Percentiles rank a stretch among this genome's conserved stretches.
These are phyloP conservation scores for Aplysina aerophoba DNA, from an alignment of 37 sponge, comb jelly and placozoan species.

Conservation along the genomic window DNA sequence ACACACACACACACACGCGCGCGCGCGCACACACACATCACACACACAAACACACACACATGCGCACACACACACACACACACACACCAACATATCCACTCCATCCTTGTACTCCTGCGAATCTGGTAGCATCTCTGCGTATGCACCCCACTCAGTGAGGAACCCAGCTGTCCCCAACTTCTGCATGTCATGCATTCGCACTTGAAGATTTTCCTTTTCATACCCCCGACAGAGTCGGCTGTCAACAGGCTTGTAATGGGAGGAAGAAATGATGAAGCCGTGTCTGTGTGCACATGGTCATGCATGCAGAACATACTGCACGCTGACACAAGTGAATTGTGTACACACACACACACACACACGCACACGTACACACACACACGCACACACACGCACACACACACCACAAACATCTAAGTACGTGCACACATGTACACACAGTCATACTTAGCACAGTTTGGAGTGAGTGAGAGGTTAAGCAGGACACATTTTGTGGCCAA, in stretches of 20 bases:
- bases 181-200: conserved; percentile 53
- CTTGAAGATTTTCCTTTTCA: conserved; percentile 49
- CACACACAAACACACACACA: conserved; percentile 2
- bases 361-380: no score
- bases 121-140: conserved; percentile 26
- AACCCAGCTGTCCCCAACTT: conserved; percentile 74
- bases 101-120: conserved; percentile 35
- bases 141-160: conserved; percentile 88
- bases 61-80: conserved; percentile 19
- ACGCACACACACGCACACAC: no score
- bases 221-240: conserved; percentile 48
- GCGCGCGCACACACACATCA: neutral
- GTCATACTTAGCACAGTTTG: no score
- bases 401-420: no score
- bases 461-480: no score
- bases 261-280: neutral
- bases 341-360: no score
- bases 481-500: no score
- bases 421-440: no score
- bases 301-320: neutral
- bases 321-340: neutral
- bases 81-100: conserved; percentile 18
- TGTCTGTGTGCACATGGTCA: no score
- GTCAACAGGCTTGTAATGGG: conserved; percentile 48
- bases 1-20: conserved; percentile 12